Evolutionary conservation across 2,888 invertebrate genomes (phyloP), one percentile per base, ranked within the genome.

Genomic region (Thecocarcelia acutangulata): DNA sequence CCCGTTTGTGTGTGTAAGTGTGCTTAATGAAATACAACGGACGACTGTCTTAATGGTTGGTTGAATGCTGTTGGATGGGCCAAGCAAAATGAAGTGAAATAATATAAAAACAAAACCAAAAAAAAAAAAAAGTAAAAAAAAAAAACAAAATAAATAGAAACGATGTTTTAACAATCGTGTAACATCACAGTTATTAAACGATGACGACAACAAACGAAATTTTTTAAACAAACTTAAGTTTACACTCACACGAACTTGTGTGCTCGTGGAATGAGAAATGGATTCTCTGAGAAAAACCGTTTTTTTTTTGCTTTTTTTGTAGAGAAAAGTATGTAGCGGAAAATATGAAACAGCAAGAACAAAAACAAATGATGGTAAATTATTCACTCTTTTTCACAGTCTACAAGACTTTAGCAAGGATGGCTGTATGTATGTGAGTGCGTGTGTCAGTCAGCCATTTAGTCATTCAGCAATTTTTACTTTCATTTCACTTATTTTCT

Each of bases 181-280:
- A 80, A 68, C 56, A 74, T 46, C 33, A 68, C 66, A 68, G 58
- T 68, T 54, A 73, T 61, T 79, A 66, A 73, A 68, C 66, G 66
- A 73, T 68, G 79, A 80, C 74, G 74, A 80, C 69, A 69, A 80
- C 79, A 74, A 69, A 63, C 48, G 73, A 79, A 73, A 54, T 78
- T 52, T 61, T 52, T 42, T 33, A 28, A 73, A 21, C 15, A 64
- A 42, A 59, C 59, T 28, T 21, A n/a, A 21, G 37, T 13, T 40
- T 5, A 17, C 6, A n/a, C 13, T 37, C 21, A 59, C 52, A 52
- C 19, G 12, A 24, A 59, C 50, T 42, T 50, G 13, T 37, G n/a
- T 33, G n/a, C 6, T 28, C 12, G 13, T 17, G 24, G 13, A 19
- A 21, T 15, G 54, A 63, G 44, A 54, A 44, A 54, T 33, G n/a